Conservation (phyloP, 2,888 invertebrate species). For the Luperina nickerlii region DNA sequence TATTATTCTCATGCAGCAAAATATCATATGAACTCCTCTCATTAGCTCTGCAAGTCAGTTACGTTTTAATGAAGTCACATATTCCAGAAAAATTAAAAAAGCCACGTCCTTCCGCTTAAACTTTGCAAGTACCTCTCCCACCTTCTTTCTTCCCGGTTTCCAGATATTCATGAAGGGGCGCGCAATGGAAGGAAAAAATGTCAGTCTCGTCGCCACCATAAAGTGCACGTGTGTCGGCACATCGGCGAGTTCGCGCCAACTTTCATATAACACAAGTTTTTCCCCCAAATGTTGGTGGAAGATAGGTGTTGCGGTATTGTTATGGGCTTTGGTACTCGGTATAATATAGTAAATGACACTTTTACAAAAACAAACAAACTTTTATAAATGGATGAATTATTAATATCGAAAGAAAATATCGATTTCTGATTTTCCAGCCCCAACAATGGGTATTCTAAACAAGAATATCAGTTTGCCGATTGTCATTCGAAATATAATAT, state of each 20-base stretch:
- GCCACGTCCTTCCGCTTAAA: slow-evolving; percentile 57
- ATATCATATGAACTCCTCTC: slow-evolving; percentile 8
- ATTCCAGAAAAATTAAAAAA: slow-evolving; percentile 45
- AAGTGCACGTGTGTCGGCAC: slow-evolving; percentile 81
- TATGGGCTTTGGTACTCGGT: slow-evolving; percentile 51
- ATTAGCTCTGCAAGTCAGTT: slow-evolving; percentile 36
- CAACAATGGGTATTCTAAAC: background rate
- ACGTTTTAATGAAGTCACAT: slow-evolving; percentile 44
- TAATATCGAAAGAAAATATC: background rate
- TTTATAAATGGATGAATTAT: background rate
- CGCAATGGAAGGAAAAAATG: slow-evolving; percentile 73
- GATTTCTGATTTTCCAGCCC: no score
- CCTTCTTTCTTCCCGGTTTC: slow-evolving; percentile 24
- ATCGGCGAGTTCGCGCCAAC: slow-evolving; percentile 79
- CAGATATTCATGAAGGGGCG: slow-evolving; percentile 73
- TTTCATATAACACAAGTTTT: slow-evolving; percentile 84
- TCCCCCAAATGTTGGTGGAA: slow-evolving; percentile 70
- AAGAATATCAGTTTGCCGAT: background rate
- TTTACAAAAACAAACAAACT: background rate
- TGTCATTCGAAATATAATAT: background rate
- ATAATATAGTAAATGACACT: background rate
- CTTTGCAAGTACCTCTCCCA: slow-evolving; percentile 42
- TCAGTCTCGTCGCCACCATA: slow-evolving; percentile 78
- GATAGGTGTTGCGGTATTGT: slow-evolving; percentile 55
- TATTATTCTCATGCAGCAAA: slow-evolving; percentile 6